phyloP scores from a whole-genome alignment of 2,888 invertebrate species.

The Epinotia bilunana region DNA sequence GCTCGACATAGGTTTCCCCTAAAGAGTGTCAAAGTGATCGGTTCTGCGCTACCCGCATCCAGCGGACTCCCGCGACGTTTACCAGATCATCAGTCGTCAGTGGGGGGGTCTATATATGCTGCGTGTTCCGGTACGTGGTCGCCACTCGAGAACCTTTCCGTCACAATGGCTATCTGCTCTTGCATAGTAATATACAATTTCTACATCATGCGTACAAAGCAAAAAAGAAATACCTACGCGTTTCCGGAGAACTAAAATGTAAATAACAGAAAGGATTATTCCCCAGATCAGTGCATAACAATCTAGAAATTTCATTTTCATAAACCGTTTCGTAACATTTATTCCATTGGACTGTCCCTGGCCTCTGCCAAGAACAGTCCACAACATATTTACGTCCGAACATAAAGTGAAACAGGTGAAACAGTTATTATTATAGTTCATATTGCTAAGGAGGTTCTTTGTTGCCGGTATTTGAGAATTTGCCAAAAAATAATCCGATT shows the following conservation, averaged over 20 bases:
- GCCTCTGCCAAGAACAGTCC: constrained; percentile 40
- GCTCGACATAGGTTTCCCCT: too few relatives aligned
- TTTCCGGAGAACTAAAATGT: background rate
- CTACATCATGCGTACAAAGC: too few relatives aligned
- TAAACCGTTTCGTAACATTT: constrained; percentile 28
- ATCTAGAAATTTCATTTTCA: constrained; percentile 33
- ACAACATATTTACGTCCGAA: constrained; percentile 35
- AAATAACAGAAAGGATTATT: background rate
- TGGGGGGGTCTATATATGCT: too few relatives aligned
- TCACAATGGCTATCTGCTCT: too few relatives aligned
- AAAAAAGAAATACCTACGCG: background rate
- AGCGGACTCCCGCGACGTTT: too few relatives aligned
- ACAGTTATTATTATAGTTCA: constrained; percentile 40
- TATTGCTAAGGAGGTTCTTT: constrained; percentile 36
- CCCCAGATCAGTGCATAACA: constrained; percentile 22
- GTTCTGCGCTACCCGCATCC: too few relatives aligned
- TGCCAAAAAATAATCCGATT: constrained; percentile 48
- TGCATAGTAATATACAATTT: too few relatives aligned
- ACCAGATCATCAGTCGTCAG: too few relatives aligned
- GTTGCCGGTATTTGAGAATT: constrained; percentile 44
- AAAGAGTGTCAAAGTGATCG: too few relatives aligned
- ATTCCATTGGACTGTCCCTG: constrained; percentile 17
- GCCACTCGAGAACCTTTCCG: too few relatives aligned
- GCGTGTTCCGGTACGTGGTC: too few relatives aligned
- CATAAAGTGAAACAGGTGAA: constrained; percentile 42